Base-by-base conservation (phyloP, 2,888 invertebrate species). In the Oscheius sp. region DNA sequence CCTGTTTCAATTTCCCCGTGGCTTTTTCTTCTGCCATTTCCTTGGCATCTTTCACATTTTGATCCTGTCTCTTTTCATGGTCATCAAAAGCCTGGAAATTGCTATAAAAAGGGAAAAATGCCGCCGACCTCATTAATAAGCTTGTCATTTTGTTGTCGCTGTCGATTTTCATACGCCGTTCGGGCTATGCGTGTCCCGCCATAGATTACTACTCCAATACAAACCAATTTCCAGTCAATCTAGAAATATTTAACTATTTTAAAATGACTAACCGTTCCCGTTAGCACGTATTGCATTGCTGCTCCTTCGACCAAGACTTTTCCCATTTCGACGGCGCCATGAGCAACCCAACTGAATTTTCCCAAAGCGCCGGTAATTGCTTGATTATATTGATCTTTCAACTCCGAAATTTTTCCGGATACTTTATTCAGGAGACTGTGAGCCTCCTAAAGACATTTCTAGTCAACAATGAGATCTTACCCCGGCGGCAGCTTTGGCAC, bases 61-160 rank as follows among this genome's bases (percentile, higher is more conserved):
- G 59, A 13, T 59, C 29, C 5, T 59, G 59, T 59, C 7, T 59
- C 59, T 59, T 16, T 59, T 59, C 59, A 29, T 59, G 59, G 2
- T 59, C 59, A 59, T 59, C 59, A 29, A 59, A 59, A 21, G 35
- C 16, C 59, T 59, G 29, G n/a, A 59, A 59, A 59, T 16, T 27
- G 21, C 7, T 3, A 29, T 59, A 35, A 16, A 27, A 9, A 25
- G 56, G 23, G 25, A n/a, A 56, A 25, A 45, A 45, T 9, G 16
- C 45, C 6, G 25, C n/a, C n/a, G 9, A 59, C 59, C 13, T 59
- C n/a, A 5, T 59, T 59, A 59, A 59, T 59, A 29, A 59, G n/a
- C 3, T 29, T 29, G 41, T 59, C 59, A 29, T 59, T 59, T 13
- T 59, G 6, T 59, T 59, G 29, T 59, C 29, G 3, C 29, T 59